A percentile compares a stretch with the other conserved stretches of the same genome.
phyloP scores from a whole-genome alignment of 2,113 vertebrate species.

The Atractosteus spatula region DNA sequence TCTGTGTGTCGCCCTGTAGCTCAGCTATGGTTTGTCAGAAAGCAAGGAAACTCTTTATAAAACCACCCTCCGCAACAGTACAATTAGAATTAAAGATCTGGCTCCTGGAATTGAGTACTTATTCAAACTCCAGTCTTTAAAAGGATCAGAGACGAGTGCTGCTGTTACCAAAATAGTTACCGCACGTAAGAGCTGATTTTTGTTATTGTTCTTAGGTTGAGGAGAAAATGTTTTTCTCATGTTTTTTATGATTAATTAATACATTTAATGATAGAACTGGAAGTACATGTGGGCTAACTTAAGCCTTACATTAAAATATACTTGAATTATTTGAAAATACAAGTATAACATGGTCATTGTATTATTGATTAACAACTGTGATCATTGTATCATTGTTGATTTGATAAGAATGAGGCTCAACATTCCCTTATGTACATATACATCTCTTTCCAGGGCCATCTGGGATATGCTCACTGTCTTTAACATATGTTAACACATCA shows the following conservation, averaged over 20 bases:
- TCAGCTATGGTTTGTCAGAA: conserved; percentile 49
- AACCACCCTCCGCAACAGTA: conserved; percentile 43
- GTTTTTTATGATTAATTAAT: neutral
- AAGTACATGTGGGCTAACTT: neutral
- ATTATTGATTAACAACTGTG: neutral
- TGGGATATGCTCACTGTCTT: conserved; percentile 62
- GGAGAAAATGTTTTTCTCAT: neutral
- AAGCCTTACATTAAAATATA: neutral
- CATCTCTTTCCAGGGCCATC: conserved; percentile 60
- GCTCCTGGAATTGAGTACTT: conserved; percentile 70
- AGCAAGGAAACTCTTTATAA: conserved; percentile 45
- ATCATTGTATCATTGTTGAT: too few species aligned
- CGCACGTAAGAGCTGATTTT: conserved; percentile 66
- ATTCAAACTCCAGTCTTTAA: conserved; percentile 70
- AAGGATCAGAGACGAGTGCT: conserved; percentile 60
- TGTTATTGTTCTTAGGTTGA: neutral
- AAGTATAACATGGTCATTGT: too few species aligned
- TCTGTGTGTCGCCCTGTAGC: conserved; percentile 46
- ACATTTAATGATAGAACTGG: neutral
- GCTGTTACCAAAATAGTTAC: conserved; percentile 56
- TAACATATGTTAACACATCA: conserved; percentile 62
- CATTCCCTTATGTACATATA: neutral
- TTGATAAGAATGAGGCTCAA: neutral
- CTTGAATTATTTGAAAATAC: neutral
- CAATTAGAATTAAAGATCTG: conserved; percentile 66